These are phyloP conservation scores for Gonioctena quinquepunctata DNA, from an alignment of 1,140 invertebrate genomes.

Conservation along the genomic window DNA sequence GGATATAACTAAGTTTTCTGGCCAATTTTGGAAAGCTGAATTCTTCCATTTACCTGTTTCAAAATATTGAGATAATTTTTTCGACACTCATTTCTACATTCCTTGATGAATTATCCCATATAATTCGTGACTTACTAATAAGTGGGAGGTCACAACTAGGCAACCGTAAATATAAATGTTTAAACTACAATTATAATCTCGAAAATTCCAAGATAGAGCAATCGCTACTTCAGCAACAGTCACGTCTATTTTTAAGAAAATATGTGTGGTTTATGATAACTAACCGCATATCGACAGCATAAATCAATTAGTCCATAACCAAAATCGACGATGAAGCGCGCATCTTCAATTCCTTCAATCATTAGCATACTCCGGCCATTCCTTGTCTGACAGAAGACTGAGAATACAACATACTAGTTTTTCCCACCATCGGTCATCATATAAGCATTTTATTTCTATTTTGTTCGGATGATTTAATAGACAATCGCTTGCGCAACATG, in stretches of 20 bases:
- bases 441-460: slow-evolving; percentile 45
- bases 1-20: too few relatives aligned
- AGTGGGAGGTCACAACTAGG: too few relatives aligned
- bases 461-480: slow-evolving; percentile 48
- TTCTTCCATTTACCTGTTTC: too few relatives aligned
- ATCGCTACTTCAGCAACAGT: background rate
- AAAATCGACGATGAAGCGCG: slow-evolving; percentile 1
- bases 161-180: too few relatives aligned
- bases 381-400: slow-evolving; percentile 28
- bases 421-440: slow-evolving; percentile 51
- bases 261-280: background rate
- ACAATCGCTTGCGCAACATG: slow-evolving; percentile 45
- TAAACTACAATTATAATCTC: too few relatives aligned
- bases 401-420: slow-evolving; percentile 49
- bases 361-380: slow-evolving; percentile 7
- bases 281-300: background rate
- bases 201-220: too few relatives aligned
- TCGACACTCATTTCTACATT: too few relatives aligned
- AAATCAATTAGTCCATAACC: slow-evolving; percentile 10
- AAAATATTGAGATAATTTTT: too few relatives aligned
- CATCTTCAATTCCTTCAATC: slow-evolving; percentile 10
- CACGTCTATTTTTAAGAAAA: background rate
- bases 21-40: too few relatives aligned
- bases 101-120: too few relatives aligned
- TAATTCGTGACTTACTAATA: too few relatives aligned